Conservation (phyloP, 2,888 invertebrate genomes). For the Drosophila atripex region DNA sequence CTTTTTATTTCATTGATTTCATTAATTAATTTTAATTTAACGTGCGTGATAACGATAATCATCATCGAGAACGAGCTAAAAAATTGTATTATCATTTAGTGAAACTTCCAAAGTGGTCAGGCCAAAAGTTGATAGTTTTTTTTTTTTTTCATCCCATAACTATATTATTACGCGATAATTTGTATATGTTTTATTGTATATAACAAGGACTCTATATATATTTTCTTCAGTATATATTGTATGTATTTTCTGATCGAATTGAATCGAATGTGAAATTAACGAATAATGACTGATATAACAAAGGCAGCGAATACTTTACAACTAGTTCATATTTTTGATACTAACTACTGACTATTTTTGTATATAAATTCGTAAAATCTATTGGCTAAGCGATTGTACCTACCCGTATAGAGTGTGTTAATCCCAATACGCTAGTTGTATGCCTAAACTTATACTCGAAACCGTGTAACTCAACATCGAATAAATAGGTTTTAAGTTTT, state of each 20-base stretch:
- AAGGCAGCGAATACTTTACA: slow-evolving; percentile 50
- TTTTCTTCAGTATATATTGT: slow-evolving; percentile 4
- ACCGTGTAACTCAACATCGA: slow-evolving; percentile 40
- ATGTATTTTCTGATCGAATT: slow-evolving; percentile 24
- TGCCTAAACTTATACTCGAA: slow-evolving; percentile 3
- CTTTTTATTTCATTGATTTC: no score
- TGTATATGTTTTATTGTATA: slow-evolving; percentile 25
- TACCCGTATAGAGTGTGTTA: not conserved
- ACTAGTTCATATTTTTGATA: slow-evolving; percentile 50
- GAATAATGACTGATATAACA: slow-evolving; percentile 44
- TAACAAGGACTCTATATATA: slow-evolving; percentile 4
- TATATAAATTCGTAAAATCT: slow-evolving; percentile 16
- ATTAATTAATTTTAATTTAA: slow-evolving; percentile 31
- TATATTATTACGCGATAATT: slow-evolving; percentile 11
- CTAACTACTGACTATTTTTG: slow-evolving; percentile 33
- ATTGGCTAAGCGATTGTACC: slow-evolving; percentile 5
- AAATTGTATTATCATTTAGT: slow-evolving; percentile 50
- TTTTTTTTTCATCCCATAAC: slow-evolving; percentile 15
- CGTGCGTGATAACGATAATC: slow-evolving; percentile 9
- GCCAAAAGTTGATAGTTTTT: slow-evolving; percentile 65
- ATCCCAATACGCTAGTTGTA: not conserved
- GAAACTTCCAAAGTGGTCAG: slow-evolving; percentile 78
- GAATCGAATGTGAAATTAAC: slow-evolving; percentile 41
- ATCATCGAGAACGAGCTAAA: not conserved
- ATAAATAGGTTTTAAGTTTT: slow-evolving; percentile 29